Conservation (phyloP, 2,888 invertebrate genomes). For the Drosophila tripunctata region DNA sequence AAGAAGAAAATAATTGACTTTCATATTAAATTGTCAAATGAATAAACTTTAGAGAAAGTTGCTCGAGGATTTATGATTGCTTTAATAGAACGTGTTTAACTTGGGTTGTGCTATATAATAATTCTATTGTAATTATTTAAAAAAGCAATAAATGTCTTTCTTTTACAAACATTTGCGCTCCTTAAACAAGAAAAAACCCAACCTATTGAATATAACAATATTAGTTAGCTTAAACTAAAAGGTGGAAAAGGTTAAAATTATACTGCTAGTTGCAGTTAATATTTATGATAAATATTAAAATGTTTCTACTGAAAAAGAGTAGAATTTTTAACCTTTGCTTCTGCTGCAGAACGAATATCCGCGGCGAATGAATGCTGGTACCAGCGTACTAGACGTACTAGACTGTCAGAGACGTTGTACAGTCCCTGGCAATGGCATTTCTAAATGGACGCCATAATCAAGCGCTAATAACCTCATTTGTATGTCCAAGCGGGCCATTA, state of each 20-base stretch:
- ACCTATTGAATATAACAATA: no score
- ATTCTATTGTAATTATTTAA: no score
- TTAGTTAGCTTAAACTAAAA: no score
- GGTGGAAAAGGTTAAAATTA: no score
- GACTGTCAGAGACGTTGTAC: neutral
- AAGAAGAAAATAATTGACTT: neutral
- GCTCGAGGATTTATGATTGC: neutral
- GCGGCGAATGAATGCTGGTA: neutral
- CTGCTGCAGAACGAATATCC: neutral
- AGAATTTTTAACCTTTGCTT: neutral
- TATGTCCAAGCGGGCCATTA: conserved; percentile 68
- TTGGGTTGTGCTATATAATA: neutral
- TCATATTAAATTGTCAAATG: conserved; percentile 1
- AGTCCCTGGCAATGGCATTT: conserved; percentile 43
- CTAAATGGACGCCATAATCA: conserved; percentile 71
- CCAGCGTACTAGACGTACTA: neutral
- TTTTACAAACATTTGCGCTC: no score
- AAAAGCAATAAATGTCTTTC: no score
- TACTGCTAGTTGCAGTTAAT: conserved; percentile 2
- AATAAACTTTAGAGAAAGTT: conserved; percentile 3
- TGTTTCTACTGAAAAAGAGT: neutral
- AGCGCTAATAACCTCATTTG: conserved; percentile 78
- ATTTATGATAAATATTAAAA: neutral
- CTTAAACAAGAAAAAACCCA: no score
- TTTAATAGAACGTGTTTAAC: neutral